Evolutionary conservation across 2,888 invertebrate species (phyloP), one percentile per base, ranked within the genome.

Genomic region (Platycheirus rosarum): DNA sequence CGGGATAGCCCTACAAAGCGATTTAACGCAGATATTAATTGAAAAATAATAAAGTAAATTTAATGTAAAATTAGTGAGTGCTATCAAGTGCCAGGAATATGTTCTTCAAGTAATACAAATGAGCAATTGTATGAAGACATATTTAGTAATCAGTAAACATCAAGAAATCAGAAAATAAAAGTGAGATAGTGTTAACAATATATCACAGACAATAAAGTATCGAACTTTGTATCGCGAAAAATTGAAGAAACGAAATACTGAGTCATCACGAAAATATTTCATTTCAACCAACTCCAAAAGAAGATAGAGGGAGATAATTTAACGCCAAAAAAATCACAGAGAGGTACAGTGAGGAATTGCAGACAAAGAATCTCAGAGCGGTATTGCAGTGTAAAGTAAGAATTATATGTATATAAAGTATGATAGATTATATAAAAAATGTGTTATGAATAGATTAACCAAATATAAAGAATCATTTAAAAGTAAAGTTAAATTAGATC

Each of bases 131-230:
- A 42, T 42, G 23, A 35, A 35, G 35, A 35, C 35, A 11, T 35
- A 35, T 35, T 35, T 4, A 35, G 49, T 49, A 26, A 29, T 49
- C 49, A 49, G 49, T 49, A 26, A 29, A 49, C 29, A 49, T 29
- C 14, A 29, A 49, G 9, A 49, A 49, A 49, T 49, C 49, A 26
- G 49, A 49, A 49, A 14, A 49, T 35, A 35, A 49, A 49, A 49
- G 49, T 49, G 29, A 49, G 26, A 49, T 26, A 14, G 49, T 29
- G 49, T 49, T 49, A 29, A 29, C 26, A 49, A 46, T 23, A 46
- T 4, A 49, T 49, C 29, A 49, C 29, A 49, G n/a, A n/a, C n/a
- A n/a, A n/a, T n/a, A n/a, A n/a, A n/a, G 29, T 29, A 49, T 49
- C 29, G 49, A 29, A 49, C 26, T 26, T 49, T 49, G 49, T 29